Percentiles rank a stretch among this genome's conserved stretches.
phyloP scores from a whole-genome alignment of 2,888 invertebrate genomes.

The Catocala nupta region DNA sequence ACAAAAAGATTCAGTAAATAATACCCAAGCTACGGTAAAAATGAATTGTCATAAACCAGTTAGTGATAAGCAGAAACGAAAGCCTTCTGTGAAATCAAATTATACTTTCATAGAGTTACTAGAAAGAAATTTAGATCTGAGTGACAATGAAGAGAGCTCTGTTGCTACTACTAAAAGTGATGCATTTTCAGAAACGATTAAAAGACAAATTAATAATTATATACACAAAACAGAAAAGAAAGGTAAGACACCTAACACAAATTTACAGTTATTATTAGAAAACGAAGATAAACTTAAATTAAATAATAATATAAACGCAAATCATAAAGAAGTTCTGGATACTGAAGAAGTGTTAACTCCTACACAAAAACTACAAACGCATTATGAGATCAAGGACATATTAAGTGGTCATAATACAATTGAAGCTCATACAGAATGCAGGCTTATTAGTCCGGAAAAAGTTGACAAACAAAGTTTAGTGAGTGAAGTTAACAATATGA shows the following conservation, averaged over 20 bases:
- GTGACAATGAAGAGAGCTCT: conserved; percentile 53
- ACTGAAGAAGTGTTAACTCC: conserved; percentile 2
- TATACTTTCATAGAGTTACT: conserved; percentile 69
- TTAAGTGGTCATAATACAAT: conserved; percentile 3
- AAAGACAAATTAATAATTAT: conserved; percentile 66
- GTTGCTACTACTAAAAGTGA: conserved; percentile 30
- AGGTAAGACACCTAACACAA: conserved; percentile 30
- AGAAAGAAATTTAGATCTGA: conserved; percentile 60
- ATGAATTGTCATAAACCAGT: not conserved
- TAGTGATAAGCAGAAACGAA: conserved; percentile 28
- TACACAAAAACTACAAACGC: conserved; percentile 9
- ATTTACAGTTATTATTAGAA: conserved; percentile 46
- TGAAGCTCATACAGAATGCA: not conserved
- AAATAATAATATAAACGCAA: not conserved
- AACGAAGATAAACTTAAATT: conserved; percentile 5
- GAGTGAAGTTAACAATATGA: not conserved
- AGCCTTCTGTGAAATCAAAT: conserved; percentile 57
- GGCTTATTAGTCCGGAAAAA: not conserved
- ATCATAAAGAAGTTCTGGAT: conserved; percentile 5
- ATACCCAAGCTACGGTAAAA: not conserved
- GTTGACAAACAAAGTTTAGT: not conserved
- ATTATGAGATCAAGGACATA: conserved; percentile 47
- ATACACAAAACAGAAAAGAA: conserved; percentile 55
- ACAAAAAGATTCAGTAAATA: not conserved
- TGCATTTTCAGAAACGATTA: conserved; percentile 72